Percentiles rank a stretch among this genome's conserved stretches.
Evolutionary conservation across 1,140 invertebrate species (phyloP).

Genomic region (Cylas formicarius): DNA sequence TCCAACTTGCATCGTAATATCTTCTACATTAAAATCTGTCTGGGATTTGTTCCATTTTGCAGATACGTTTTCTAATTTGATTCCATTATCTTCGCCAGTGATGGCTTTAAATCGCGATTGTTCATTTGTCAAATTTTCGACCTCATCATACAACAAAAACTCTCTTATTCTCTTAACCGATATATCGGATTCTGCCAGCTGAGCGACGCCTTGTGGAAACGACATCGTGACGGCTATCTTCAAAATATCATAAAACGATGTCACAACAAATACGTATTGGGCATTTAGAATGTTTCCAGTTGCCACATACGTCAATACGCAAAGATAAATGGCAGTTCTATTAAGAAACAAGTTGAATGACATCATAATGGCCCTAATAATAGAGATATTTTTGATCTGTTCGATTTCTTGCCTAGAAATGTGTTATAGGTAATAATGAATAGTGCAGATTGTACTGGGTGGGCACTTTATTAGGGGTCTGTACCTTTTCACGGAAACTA

Average conservation of each 20-base stretch:
- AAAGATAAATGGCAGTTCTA: constrained; percentile 67
- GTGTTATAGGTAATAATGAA: constrained; percentile 2
- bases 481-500: too few species aligned
- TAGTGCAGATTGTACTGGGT: too few species aligned
- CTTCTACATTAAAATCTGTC: constrained; percentile 49
- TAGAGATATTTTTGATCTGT: constrained; percentile 33
- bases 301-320: constrained; percentile 64
- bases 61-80: constrained; percentile 20
- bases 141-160: constrained; percentile 41
- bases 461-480: too few species aligned
- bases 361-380: constrained; percentile 62
- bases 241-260: constrained; percentile 63
- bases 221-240: constrained; percentile 63
- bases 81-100: background rate
- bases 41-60: constrained; percentile 35
- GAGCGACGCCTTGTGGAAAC: constrained; percentile 54
- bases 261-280: constrained; percentile 66
- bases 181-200: constrained; percentile 56
- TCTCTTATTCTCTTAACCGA: constrained; percentile 59
- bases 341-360: constrained; percentile 65
- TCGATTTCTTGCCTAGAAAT: constrained; percentile 32
- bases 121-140: background rate
- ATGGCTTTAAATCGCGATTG: background rate
- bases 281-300: constrained; percentile 59
- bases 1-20: constrained; percentile 47